A percentile compares a stretch with the other conserved stretches of the same genome.
Conservation (phyloP, 2,888 invertebrate species). For the Neria commutata region DNA sequence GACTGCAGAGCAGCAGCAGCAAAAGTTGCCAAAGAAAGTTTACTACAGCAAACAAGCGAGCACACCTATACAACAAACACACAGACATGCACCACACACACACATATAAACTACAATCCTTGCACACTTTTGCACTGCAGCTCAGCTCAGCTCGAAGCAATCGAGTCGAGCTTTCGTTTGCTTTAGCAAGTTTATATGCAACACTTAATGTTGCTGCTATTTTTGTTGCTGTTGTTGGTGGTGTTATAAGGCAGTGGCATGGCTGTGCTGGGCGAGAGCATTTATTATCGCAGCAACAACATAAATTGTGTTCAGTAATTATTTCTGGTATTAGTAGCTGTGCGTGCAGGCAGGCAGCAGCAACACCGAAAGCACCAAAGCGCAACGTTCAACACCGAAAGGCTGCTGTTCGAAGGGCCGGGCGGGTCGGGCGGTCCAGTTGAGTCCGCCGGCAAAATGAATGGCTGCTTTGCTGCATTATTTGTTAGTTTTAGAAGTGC, state of each 20-base stretch:
- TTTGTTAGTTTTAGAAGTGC: conserved; percentile 23
- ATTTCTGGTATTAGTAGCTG: conserved; percentile 56
- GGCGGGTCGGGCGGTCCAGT: neutral
- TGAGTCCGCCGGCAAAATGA: conserved; percentile 29
- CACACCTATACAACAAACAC: conserved; percentile 21
- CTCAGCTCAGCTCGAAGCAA: neutral
- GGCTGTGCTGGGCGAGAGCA: too few relatives aligned
- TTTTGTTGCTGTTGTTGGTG: conserved; percentile 29
- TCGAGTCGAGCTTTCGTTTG: neutral
- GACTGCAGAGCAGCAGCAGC: too few relatives aligned
- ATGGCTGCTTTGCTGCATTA: conserved; percentile 37
- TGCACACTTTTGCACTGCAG: neutral
- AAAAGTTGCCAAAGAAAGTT: too few relatives aligned
- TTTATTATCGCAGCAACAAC: conserved; percentile 53
- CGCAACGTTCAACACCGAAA: neutral
- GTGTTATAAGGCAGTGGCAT: conserved; percentile 28
- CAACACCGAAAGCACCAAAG: neutral
- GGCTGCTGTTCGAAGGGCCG: neutral
- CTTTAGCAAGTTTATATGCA: conserved; percentile 42
- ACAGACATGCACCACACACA: conserved; percentile 1
- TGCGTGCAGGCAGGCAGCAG: neutral
- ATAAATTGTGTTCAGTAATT: conserved; percentile 58
- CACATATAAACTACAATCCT: neutral
- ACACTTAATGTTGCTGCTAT: too few relatives aligned
- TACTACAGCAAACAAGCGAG: too few relatives aligned